Evolutionary conservation across 1,140 invertebrate genomes (phyloP), one percentile per base, ranked within the genome.

Genomic region (Heliconius congener): DNA sequence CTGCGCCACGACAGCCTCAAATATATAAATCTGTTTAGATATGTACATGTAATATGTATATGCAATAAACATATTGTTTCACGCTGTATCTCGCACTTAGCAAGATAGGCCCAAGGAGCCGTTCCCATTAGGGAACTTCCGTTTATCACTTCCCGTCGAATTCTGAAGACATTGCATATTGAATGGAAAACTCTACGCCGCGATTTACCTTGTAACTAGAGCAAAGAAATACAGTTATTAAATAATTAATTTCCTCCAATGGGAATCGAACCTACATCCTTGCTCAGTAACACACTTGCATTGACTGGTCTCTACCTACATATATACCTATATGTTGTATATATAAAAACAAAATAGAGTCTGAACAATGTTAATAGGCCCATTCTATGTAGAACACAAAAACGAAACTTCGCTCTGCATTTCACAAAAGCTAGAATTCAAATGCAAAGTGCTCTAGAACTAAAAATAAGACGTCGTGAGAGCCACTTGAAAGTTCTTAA

Each of bases 401-500:
- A 66, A 42, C 27, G 57, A 37, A 76, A 66, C 30, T 39, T 76
- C 13, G 18, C 9, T 76, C n/a, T 46, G 37, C 57, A 75, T 75
- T 42, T 75, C 27, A 79, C 73, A 75, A 71, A 75, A 71, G 73
- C 60, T 75, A 39, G 57, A 76, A 76, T 76, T 74, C 74, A 75
- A 71, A 80, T 74, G 74, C 70, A 71, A 81, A 85, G 81, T 80
- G 71, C 76, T 73, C 84, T 85, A 78, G 39, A 79, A 72, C 80
- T 85, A 85, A 85, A 85, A 85, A 85, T 85, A 85, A 79, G 77
- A 76, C 80, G 75, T 73, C 76, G 34, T 71, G 75, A 72, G 39
- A 66, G 57, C 23, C 71, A 34, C 27, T 66, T 9, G 76, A 77
- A 71, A 27, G 71, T 50, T 72, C 76, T 77, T 34, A 34, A 60